Evolutionary conservation across 1,140 invertebrate genomes (phyloP).

Genomic region (Ylistrum balloti): DNA sequence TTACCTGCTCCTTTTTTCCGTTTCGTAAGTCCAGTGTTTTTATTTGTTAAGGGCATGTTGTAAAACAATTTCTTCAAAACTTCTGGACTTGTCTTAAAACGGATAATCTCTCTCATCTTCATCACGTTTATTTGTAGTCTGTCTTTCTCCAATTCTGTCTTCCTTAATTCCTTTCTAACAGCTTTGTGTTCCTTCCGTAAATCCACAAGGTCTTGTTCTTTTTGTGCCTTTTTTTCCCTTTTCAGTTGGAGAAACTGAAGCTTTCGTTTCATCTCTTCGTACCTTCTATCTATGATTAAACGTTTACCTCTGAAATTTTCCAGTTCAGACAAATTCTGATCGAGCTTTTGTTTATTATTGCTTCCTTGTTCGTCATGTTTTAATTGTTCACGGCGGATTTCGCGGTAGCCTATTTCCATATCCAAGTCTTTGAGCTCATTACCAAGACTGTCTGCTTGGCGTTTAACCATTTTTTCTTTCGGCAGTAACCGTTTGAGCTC

Average conservation of each 20-base stretch:
- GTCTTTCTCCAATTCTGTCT: conserved; percentile 69
- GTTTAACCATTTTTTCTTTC: conserved; percentile 53
- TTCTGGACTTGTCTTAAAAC: conserved; percentile 71
- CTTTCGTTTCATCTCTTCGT: conserved; percentile 56
- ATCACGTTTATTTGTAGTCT: conserved; percentile 65
- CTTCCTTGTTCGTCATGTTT: conserved; percentile 42
- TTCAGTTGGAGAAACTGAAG: conserved; percentile 55
- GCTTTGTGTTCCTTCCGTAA: conserved; percentile 54
- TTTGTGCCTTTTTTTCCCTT: conserved; percentile 59
- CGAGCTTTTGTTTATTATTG: conserved; percentile 54
- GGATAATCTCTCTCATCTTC: conserved; percentile 70
- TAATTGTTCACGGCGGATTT: conserved; percentile 54
- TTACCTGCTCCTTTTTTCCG: conserved; percentile 46
- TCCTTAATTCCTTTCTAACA: conserved; percentile 55
- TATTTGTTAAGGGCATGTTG: conserved; percentile 67
- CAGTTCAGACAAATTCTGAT: conserved; percentile 60
- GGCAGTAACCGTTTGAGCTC: conserved; percentile 50
- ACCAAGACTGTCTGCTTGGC: conserved; percentile 46
- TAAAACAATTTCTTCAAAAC: conserved; percentile 76
- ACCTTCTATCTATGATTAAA: conserved; percentile 55
- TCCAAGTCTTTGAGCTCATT: conserved; percentile 52
- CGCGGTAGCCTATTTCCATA: conserved; percentile 52
- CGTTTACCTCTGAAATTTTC: conserved; percentile 62
- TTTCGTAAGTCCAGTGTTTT: conserved; percentile 14
- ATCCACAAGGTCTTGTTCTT: conserved; percentile 56